Percentiles rank a stretch among this genome's conserved stretches.
Evolutionary conservation across 2,113 vertebrate genomes (phyloP).

Genomic region (Callionymus lyra): DNA sequence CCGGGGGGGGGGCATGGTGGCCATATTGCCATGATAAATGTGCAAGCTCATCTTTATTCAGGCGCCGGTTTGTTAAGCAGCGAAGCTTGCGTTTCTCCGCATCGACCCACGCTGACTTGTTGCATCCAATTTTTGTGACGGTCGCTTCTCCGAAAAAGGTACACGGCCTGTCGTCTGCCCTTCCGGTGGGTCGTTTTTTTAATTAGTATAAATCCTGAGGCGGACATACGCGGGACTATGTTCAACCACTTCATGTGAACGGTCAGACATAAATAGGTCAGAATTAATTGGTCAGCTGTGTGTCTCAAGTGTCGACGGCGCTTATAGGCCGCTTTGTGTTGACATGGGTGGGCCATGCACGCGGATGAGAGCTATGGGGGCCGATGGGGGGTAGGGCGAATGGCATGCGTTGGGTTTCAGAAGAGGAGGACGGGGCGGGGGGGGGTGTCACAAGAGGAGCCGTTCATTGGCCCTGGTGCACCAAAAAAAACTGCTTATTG

Average conservation of each 20-base stretch:
- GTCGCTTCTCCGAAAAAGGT: slow-evolving; percentile 14
- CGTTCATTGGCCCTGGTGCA: slow-evolving; percentile 52
- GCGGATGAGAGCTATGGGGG: slow-evolving; percentile 44
- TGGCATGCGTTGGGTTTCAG: slow-evolving; percentile 49
- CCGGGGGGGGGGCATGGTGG: slow-evolving; percentile 34
- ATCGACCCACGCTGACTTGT: slow-evolving; percentile 37
- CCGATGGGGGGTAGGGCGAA: slow-evolving; percentile 63
- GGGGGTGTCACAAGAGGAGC: slow-evolving; percentile 32
- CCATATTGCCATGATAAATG: slow-evolving; percentile 41
- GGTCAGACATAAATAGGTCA: slow-evolving; percentile 59
- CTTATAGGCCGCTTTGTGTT: slow-evolving; percentile 44
- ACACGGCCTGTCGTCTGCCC: slow-evolving; percentile 11
- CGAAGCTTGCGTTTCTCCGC: slow-evolving; percentile 13
- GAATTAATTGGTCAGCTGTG: slow-evolving; percentile 54
- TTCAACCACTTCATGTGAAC: slow-evolving; percentile 27
- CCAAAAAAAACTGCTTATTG: slow-evolving; percentile 55
- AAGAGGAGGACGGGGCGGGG: slow-evolving; percentile 36
- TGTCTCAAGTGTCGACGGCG: slow-evolving; percentile 40
- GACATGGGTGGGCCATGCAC: slow-evolving; percentile 49
- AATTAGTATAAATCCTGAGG: slow-evolving; percentile 35
- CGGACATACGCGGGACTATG: slow-evolving; percentile 19
- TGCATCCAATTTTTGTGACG: slow-evolving; percentile 43
- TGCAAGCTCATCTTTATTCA: slow-evolving; percentile 25
- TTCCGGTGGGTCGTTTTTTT: slow-evolving; percentile 32
- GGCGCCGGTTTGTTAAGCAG: slow-evolving; percentile 18